Base-by-base conservation (phyloP, 2,888 invertebrate genomes). In the Phyllotreta cruciferae region DNA sequence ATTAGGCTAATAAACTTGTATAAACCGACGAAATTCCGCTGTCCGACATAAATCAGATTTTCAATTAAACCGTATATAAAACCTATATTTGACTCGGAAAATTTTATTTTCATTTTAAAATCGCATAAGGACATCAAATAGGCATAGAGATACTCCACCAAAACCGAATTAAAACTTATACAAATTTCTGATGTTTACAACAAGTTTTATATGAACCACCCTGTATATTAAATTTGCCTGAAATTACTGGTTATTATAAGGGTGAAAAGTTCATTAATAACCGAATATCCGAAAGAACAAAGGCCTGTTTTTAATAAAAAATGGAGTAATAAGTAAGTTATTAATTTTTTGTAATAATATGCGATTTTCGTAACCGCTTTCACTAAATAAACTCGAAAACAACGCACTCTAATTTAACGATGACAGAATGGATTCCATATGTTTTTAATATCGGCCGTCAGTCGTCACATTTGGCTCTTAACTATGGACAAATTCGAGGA, bases 71-170 rank as follows among this genome's bases (percentile, higher is more conserved):
- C 63, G 72, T 68, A 56, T 68, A 71, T 73, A 71, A 73, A 73
- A 73, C 71, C n/a, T 73, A 72, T 71, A 71, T 73, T 72, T 69
- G 71, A 71, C 71, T 71, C 63, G 66, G 64, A 71, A 70, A 72
- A 68, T 66, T 66, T 66, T 61, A 70, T 67, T 70, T 70, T 71
- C 67, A 63, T 72, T 69, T 71, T 69, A 64, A 70, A 72, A 24
- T 24, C 24, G 24, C 24, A 24, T 67, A 56, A 55, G 41, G 50
- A 13, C 60, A 56, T 62, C 64, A 24, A 24, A 24, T 24, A 24
- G 24, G 24, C 24, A 1, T 4, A 4, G 24, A 1, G 24, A 24
- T 24, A 24, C 24, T 3, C 24, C 24, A 66, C 37, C 60, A 64
- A 67, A 67, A 62, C 49, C n/a, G n/a, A 24, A 24, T 24, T 24